phyloP scores from a whole-genome alignment of 2,888 invertebrate genomes.

The Lagria hirta region DNA sequence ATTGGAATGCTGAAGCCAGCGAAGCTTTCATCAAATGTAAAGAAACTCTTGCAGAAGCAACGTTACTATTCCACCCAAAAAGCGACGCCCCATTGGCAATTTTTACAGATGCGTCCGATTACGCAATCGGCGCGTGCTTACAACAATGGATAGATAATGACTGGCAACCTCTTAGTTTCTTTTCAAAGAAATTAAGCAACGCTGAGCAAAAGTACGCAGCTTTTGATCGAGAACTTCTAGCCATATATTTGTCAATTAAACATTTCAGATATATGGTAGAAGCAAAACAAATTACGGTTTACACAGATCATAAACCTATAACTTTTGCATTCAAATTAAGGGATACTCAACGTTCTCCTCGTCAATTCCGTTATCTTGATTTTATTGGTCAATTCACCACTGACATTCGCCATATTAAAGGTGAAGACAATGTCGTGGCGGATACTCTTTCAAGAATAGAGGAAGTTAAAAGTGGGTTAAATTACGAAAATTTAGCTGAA shows the following conservation, averaged over 20 bases:
- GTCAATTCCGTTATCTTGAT: no score
- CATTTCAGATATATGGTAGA: conserved; percentile 5
- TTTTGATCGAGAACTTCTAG: conserved; percentile 29
- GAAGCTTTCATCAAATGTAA: conserved; percentile 32
- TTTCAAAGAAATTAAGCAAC: conserved; percentile 42
- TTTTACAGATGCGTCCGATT: conserved; percentile 47
- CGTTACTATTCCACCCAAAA: conserved; percentile 43
- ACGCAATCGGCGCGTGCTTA: conserved; percentile 47
- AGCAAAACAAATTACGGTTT: not conserved
- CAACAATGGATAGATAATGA: conserved; percentile 39
- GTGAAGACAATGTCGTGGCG: no score
- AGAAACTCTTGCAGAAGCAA: conserved; percentile 34
- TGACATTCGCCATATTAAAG: no score
- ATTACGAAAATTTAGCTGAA: no score
- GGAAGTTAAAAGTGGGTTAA: no score
- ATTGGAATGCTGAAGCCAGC: conserved; percentile 31
- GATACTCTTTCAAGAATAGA: no score
- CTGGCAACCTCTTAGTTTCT: conserved; percentile 48
- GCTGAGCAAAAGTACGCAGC: conserved; percentile 28
- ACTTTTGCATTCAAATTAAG: no score
- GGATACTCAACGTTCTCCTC: no score
- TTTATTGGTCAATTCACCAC: no score
- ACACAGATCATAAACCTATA: conserved; percentile 5
- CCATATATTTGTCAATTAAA: conserved; percentile 4
- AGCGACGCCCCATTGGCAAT: conserved; percentile 37